Percentiles rank a stretch among this genome's conserved stretches.
These are phyloP conservation scores for Entelurus aequoreus DNA, from an alignment of 2,113 vertebrate genomes.

Conservation along the genomic window DNA sequence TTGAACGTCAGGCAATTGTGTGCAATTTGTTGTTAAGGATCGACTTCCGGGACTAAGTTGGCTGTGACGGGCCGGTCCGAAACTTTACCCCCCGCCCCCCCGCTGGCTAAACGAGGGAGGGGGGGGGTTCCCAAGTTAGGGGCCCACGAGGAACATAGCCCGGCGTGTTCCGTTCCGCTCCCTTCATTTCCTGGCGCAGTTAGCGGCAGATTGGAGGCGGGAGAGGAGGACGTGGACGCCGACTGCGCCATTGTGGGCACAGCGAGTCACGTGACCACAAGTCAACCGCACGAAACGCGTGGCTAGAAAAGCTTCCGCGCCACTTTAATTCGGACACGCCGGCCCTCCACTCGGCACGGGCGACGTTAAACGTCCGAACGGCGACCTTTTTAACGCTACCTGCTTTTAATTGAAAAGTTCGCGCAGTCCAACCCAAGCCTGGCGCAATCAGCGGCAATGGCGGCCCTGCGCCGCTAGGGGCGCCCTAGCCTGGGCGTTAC, in stretches of 20 bases:
- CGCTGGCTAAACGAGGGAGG: constrained; percentile 40
- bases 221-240: constrained; percentile 52
- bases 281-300: constrained; percentile 22
- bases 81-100: constrained; percentile 38
- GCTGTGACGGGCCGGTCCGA: constrained; percentile 6
- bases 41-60: constrained; percentile 24
- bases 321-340: no score
- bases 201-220: constrained; percentile 68
- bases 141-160: constrained; percentile 55
- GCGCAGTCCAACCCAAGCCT: constrained; percentile 54
- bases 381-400: constrained; percentile 39
- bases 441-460: constrained; percentile 69
- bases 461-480: constrained; percentile 56
- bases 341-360: no score
- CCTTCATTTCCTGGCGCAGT: constrained; percentile 67
- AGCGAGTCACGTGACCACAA: constrained; percentile 41
- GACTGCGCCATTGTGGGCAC: constrained; percentile 75
- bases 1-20: no score
- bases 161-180: constrained; percentile 55
- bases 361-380: no score
- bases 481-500: constrained; percentile 44
- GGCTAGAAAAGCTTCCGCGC: neutral
- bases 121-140: constrained; percentile 38
- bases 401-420: constrained; percentile 70
- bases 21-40: no score